Percentiles rank a stretch among this genome's conserved stretches.
Conservation (phyloP, 1,140 invertebrate genomes). For the Brachionus angularis region DNA sequence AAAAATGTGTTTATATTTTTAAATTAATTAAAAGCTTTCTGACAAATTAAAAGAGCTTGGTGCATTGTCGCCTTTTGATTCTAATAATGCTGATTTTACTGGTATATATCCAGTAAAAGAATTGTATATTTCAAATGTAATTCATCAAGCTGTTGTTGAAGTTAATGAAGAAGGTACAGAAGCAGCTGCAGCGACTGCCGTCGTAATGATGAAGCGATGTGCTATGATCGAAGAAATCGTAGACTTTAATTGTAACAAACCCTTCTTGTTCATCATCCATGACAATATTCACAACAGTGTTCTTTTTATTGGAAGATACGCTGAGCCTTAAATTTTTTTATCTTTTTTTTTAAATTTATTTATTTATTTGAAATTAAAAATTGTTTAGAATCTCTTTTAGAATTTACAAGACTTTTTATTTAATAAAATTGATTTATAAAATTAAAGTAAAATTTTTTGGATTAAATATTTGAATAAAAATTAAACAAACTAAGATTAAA, state of each 20-base stretch:
- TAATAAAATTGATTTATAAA: no score
- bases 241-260: not conserved
- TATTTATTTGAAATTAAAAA: no score
- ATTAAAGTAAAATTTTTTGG: no score
- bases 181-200: conserved; percentile 48
- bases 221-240: not conserved
- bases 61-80: conserved; percentile 63
- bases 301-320: not conserved
- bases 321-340: no score
- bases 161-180: conserved; percentile 50
- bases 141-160: conserved; percentile 44
- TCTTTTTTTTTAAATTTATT: no score
- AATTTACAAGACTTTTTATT: no score
- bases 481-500: no score
- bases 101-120: conserved; percentile 49
- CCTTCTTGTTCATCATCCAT: not conserved
- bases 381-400: no score
- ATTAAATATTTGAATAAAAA: no score
- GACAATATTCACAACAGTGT: not conserved
- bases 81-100: conserved; percentile 62
- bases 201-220: conserved; percentile 26
- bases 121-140: conserved; percentile 20
- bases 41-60: conserved; percentile 58
- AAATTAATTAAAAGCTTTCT: not conserved
- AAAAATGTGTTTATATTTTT: not conserved